These are phyloP conservation scores for Drosophila neocordata DNA, from an alignment of 1,140 invertebrate genomes.

Conservation along the genomic window DNA sequence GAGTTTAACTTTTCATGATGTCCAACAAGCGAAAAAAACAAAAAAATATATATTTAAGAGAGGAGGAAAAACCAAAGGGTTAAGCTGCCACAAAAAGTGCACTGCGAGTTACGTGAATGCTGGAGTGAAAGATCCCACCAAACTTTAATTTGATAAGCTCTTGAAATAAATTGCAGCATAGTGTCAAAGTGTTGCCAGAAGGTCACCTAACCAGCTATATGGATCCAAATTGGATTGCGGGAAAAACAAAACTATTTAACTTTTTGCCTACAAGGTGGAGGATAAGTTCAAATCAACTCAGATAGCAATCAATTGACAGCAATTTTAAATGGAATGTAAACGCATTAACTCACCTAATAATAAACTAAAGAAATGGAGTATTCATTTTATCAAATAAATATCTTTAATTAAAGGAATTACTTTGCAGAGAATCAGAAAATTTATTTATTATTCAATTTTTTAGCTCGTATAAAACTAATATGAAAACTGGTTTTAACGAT, in stretches of 20 bases:
- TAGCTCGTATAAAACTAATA: no score
- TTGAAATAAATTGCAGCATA: slow-evolving; percentile 61
- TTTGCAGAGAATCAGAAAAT: no score
- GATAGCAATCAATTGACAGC: background rate
- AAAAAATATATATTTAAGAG: background rate
- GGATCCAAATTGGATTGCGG: slow-evolving; percentile 1
- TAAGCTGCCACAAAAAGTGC: slow-evolving; percentile 67
- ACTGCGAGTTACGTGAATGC: slow-evolving; percentile 35
- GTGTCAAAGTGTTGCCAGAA: slow-evolving; percentile 33
- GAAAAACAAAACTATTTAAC: slow-evolving; percentile 12
- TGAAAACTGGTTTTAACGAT: no score
- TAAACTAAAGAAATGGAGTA: background rate
- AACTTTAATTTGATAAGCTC: slow-evolving; percentile 78
- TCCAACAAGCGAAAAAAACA: slow-evolving; percentile 35
- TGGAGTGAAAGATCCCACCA: slow-evolving; percentile 62
- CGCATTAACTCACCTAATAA: no score
- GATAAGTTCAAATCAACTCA: background rate
- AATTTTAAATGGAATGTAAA: background rate
- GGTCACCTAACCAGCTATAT: slow-evolving; percentile 4
- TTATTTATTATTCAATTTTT: no score
- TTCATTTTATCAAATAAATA: no score
- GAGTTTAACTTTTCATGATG: slow-evolving; percentile 60
- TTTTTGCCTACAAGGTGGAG: slow-evolving; percentile 4
- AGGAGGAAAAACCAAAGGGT: slow-evolving; percentile 47
- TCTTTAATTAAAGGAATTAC: no score